phyloP scores from a whole-genome alignment of 2,113 vertebrate genomes.

The Rhombomys opimus region DNA sequence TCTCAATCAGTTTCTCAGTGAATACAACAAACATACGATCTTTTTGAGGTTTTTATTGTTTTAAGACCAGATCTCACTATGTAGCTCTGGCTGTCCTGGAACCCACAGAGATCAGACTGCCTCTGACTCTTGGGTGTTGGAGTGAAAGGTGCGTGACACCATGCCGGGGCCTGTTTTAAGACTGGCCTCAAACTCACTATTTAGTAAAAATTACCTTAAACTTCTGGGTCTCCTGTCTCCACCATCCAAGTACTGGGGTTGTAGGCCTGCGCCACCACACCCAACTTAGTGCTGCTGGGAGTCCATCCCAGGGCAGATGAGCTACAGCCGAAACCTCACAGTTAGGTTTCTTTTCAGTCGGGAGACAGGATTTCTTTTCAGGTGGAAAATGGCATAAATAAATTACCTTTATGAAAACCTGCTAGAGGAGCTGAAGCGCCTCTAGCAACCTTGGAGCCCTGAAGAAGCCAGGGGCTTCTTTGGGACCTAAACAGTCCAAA shows the following conservation, averaged over 20 bases:
- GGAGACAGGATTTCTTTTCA: background rate
- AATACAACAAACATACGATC: background rate
- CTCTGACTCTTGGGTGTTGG: background rate
- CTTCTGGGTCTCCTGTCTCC: background rate
- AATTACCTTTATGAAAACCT: background rate
- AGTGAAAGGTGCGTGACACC: background rate
- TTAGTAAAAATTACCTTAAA: background rate
- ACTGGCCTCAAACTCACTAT: background rate
- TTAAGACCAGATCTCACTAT: background rate
- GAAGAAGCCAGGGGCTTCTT: background rate
- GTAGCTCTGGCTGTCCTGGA: background rate
- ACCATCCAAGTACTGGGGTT: too few species aligned
- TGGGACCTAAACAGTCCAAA: constrained; percentile 47
- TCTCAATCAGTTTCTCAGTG: constrained; percentile 25
- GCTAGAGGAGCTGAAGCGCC: background rate
- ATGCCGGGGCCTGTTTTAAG: background rate
- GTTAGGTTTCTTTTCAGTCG: background rate
- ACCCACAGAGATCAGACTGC: background rate
- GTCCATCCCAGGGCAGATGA: background rate
- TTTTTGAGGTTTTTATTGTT: background rate
- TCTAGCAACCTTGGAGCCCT: background rate
- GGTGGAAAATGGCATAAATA: constrained; percentile 32
- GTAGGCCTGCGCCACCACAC: background rate
- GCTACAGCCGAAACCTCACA: background rate
- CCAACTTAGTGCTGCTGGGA: background rate